phyloP scores from a whole-genome alignment of 1,140 invertebrate genomes.

The Drosophila bocki region DNA sequence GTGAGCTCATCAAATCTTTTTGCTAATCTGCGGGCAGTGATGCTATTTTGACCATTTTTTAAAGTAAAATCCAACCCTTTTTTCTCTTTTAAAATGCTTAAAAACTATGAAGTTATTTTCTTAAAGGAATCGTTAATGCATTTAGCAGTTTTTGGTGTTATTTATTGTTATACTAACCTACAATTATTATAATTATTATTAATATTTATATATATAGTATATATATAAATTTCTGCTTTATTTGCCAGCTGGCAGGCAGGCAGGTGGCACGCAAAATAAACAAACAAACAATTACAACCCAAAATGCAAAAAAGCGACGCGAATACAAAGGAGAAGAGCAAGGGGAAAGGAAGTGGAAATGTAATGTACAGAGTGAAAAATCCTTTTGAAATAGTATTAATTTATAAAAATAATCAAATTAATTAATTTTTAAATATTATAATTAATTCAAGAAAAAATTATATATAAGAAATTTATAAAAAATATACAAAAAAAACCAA shows the following conservation, averaged over 20 bases:
- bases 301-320: constrained; percentile 21
- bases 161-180: background rate
- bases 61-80: background rate
- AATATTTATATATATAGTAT: no score
- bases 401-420: no score
- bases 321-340: constrained; percentile 1
- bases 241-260: constrained; percentile 27
- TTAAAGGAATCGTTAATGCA: background rate
- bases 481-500: no score
- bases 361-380: constrained; percentile 11
- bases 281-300: constrained; percentile 74
- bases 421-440: background rate
- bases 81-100: background rate
- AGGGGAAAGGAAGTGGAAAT: constrained; percentile 1
- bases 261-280: constrained; percentile 67
- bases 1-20: constrained; percentile 72
- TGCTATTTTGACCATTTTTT: background rate
- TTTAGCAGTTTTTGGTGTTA: background rate
- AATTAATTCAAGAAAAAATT: background rate
- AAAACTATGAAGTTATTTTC: background rate
- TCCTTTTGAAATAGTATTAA: background rate
- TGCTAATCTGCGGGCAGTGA: constrained; percentile 55
- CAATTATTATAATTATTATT: background rate
- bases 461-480: no score
- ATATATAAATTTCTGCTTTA: background rate